These are phyloP conservation scores for Danio aesculapii DNA, from an alignment of 2,797 vertebrate genomes.

Conservation along the genomic window DNA sequence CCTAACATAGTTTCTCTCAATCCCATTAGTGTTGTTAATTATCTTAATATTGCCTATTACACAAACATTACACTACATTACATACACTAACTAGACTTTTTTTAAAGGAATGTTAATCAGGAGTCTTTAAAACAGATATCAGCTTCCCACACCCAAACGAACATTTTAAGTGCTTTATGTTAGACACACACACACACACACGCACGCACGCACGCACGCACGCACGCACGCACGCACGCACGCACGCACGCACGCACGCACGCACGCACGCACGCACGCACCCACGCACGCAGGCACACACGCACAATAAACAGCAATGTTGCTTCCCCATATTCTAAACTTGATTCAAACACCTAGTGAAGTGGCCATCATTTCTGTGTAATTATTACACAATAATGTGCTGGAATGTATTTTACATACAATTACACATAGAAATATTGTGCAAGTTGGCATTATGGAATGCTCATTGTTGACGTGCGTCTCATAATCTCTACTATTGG, in stretches of 20 bases:
- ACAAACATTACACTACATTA: not conserved
- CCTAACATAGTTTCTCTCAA: not conserved
- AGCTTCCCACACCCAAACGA: conserved; percentile 16
- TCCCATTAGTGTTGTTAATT: conserved; percentile 4
- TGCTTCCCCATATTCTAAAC: not conserved
- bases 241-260: too few species aligned
- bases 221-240: too few species aligned
- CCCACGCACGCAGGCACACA: too few species aligned
- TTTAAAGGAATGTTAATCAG: not conserved
- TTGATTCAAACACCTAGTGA: not conserved
- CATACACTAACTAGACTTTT: not conserved
- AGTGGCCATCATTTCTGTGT: not conserved
- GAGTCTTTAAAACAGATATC: conserved; percentile 20
- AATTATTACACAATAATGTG: not conserved
- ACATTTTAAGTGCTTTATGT: not conserved
- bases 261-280: too few species aligned
- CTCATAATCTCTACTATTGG: conserved; percentile 9
- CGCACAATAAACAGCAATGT: not conserved
- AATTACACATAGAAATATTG: not conserved
- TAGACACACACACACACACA: not conserved
- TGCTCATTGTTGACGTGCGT: not conserved
- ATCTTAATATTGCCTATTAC: not conserved
- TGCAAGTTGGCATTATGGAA: conserved; percentile 17
- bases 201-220: too few species aligned
- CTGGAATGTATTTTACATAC: conserved; percentile 22